Evolutionary conservation across 2,797 vertebrate species (phyloP).

Genomic region (Thunnus albacares): DNA sequence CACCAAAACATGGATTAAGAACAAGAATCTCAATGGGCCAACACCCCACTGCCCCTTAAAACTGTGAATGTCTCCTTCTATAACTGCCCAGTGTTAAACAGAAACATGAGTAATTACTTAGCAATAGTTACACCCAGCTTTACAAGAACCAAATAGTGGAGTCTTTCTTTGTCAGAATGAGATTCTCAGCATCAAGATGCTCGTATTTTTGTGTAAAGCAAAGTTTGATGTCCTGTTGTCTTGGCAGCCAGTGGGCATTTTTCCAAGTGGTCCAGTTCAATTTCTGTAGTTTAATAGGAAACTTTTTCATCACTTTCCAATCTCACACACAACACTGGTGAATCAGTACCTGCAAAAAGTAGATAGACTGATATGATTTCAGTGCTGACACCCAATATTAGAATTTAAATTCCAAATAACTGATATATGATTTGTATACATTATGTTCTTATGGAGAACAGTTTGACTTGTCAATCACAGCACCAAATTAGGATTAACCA

Average conservation of each 20-base stretch:
- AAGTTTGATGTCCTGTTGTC: background rate
- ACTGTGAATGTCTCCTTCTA: background rate
- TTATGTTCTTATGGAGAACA: too few relatives aligned
- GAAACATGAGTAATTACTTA: background rate
- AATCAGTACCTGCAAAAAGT: too few relatives aligned
- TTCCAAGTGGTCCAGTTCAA: background rate
- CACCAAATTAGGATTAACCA: too few relatives aligned
- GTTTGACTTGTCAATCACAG: too few relatives aligned
- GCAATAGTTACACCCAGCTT: background rate
- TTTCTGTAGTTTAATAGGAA: background rate
- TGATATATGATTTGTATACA: background rate
- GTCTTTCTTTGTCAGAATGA: background rate
- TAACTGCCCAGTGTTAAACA: background rate
- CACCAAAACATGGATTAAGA: background rate
- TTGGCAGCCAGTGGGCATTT: background rate
- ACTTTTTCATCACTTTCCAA: background rate
- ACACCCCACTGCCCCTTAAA: background rate
- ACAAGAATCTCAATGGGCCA: background rate
- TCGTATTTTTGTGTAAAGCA: background rate
- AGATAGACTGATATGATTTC: background rate
- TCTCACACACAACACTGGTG: background rate
- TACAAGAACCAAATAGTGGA: background rate
- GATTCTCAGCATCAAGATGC: background rate
- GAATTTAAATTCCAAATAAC: background rate
- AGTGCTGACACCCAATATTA: background rate